Conservation (phyloP, 2,113 vertebrate genomes). For the Scatophagus argus region DNA sequence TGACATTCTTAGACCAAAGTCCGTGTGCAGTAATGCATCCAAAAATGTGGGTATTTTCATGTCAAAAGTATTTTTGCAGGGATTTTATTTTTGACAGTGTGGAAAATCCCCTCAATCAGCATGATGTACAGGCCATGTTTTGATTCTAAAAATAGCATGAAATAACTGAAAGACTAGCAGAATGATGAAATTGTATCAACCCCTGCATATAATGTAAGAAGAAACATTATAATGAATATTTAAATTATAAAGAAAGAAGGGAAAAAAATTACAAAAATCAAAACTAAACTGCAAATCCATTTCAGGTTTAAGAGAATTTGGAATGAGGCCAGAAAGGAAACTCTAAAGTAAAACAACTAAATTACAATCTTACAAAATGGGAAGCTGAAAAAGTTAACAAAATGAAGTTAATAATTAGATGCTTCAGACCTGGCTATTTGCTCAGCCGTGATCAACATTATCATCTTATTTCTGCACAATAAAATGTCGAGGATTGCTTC, state of each 20-base stretch:
- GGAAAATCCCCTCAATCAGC: constrained; percentile 60
- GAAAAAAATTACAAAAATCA: background rate
- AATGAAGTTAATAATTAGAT: constrained; percentile 64
- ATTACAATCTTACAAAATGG: background rate
- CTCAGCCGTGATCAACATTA: constrained; percentile 66
- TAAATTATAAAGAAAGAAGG: background rate
- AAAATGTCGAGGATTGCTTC: constrained; percentile 54
- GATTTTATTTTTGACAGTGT: constrained; percentile 53
- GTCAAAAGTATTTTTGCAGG: constrained; percentile 11
- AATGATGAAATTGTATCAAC: constrained; percentile 17
- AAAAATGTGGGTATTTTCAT: constrained; percentile 26
- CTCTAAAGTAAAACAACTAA: background rate
- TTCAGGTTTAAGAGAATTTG: background rate
- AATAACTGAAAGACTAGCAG: constrained; percentile 5
- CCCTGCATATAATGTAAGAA: background rate
- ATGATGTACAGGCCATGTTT: constrained; percentile 14
- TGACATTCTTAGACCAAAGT: constrained; percentile 6
- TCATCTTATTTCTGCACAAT: constrained; percentile 68
- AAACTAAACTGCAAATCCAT: background rate
- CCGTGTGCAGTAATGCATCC: constrained; percentile 22
- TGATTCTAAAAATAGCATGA: constrained; percentile 22
- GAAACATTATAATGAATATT: background rate
- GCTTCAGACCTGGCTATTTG: constrained; percentile 49
- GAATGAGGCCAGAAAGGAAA: background rate
- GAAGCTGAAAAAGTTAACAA: too few species aligned